A percentile compares a stretch with the other conserved stretches of the same genome.
phyloP scores from a whole-genome alignment of 2,113 vertebrate species.

The Rhipidura dahli region DNA sequence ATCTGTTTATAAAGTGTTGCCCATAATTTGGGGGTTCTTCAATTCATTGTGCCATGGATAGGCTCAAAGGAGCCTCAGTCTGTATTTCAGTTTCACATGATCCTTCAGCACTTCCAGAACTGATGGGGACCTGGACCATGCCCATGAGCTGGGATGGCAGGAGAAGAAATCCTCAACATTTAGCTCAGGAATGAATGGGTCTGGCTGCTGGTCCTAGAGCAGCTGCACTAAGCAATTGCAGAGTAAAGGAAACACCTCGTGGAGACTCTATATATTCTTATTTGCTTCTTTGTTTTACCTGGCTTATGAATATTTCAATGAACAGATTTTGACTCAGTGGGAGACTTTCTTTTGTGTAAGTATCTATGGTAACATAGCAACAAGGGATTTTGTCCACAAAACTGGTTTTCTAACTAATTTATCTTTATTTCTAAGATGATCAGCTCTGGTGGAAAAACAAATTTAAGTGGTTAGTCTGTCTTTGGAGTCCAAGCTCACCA shows the following conservation, averaged over 20 bases:
- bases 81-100: neutral
- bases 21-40: neutral
- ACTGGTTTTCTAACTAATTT: neutral
- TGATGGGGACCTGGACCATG: neutral
- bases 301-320: neutral
- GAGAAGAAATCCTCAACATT: neutral
- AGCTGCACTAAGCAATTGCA: neutral
- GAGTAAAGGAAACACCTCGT: neutral
- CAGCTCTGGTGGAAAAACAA: neutral
- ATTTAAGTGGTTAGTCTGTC: neutral
- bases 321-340: neutral
- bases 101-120: neutral
- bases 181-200: neutral
- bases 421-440: neutral
- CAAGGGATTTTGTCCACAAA: neutral
- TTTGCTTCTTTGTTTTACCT: neutral
- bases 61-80: neutral
- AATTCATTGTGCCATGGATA: neutral
- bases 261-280: neutral
- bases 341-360: neutral
- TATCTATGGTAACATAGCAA: constrained; percentile 9
- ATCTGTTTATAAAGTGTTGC: neutral
- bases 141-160: neutral
- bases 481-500: neutral
- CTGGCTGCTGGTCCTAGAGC: neutral